Conservation (phyloP, 2,888 invertebrate species). For the Calameuta pallipes region DNA sequence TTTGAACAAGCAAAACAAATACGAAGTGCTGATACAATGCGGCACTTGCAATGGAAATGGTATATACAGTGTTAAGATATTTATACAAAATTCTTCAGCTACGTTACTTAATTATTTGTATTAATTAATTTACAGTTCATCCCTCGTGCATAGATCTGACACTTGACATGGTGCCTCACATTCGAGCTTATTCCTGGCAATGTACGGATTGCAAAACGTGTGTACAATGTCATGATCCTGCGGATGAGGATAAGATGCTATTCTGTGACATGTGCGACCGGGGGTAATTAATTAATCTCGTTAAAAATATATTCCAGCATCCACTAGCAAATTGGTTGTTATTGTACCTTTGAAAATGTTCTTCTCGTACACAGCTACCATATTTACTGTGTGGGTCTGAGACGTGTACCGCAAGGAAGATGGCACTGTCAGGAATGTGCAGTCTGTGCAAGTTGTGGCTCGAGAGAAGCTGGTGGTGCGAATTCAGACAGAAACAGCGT, state of each 20-base stretch:
- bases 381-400: conserved; percentile 88
- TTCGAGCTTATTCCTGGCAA: conserved; percentile 91
- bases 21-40: conserved; percentile 72
- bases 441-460: conserved; percentile 71
- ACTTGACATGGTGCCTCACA: conserved; percentile 83
- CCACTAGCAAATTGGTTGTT: neutral
- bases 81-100: neutral
- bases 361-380: conserved; percentile 73
- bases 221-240: conserved; percentile 82
- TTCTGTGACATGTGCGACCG: conserved; percentile 95
- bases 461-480: conserved; percentile 66
- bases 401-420: conserved; percentile 83
- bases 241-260: conserved; percentile 91
- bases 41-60: conserved; percentile 73
- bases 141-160: conserved; percentile 89
- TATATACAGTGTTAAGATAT: conserved; percentile 67
- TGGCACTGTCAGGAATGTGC: conserved; percentile 91
- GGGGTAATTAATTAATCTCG: conserved; percentile 68
- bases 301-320: neutral
- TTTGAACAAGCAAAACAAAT: conserved; percentile 66
- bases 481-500: conserved; percentile 63
- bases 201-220: conserved; percentile 95
- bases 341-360: neutral
- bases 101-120: neutral
- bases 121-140: conserved; percentile 73